These are phyloP conservation scores for Chelonus formosanus DNA, from an alignment of 2,888 invertebrate species.

Conservation along the genomic window DNA sequence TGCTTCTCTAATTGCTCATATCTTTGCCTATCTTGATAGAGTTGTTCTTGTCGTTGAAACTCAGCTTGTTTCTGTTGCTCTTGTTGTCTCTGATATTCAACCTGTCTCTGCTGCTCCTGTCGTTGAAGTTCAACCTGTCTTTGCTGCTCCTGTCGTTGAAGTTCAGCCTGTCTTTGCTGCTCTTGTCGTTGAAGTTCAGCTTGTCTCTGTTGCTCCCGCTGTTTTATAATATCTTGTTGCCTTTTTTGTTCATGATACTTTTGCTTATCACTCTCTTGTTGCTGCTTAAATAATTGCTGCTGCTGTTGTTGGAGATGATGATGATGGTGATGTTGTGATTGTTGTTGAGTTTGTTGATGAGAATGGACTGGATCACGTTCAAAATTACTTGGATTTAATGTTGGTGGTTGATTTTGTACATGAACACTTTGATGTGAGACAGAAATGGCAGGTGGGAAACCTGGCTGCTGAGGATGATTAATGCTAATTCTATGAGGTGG, in stretches of 20 bases:
- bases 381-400: conserved; percentile 41
- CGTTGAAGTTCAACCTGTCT: conserved; percentile 60
- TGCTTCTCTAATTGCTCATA: conserved; percentile 41
- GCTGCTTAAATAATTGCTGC: conserved; percentile 45
- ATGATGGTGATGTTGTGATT: conserved; percentile 46
- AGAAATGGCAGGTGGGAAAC: conserved; percentile 50
- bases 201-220: conserved; percentile 50
- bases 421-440: conserved; percentile 56
- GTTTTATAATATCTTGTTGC: conserved; percentile 51
- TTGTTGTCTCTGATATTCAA: conserved; percentile 45
- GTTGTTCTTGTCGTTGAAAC: conserved; percentile 46
- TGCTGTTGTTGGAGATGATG: conserved; percentile 50
- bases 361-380: conserved; percentile 39
- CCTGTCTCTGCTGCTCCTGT: conserved; percentile 57
- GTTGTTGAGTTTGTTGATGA: conserved; percentile 37
- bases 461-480: conserved; percentile 56
- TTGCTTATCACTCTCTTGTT: conserved; percentile 57
- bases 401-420: conserved; percentile 49
- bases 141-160: conserved; percentile 50
- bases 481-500: conserved; percentile 64
- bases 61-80: conserved; percentile 44
- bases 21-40: conserved; percentile 47
- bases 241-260: conserved; percentile 51
- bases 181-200: conserved; percentile 42
- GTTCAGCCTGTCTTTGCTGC: conserved; percentile 44